phyloP scores from a whole-genome alignment of 2,797 vertebrate species.

The Merluccius polli region DNA sequence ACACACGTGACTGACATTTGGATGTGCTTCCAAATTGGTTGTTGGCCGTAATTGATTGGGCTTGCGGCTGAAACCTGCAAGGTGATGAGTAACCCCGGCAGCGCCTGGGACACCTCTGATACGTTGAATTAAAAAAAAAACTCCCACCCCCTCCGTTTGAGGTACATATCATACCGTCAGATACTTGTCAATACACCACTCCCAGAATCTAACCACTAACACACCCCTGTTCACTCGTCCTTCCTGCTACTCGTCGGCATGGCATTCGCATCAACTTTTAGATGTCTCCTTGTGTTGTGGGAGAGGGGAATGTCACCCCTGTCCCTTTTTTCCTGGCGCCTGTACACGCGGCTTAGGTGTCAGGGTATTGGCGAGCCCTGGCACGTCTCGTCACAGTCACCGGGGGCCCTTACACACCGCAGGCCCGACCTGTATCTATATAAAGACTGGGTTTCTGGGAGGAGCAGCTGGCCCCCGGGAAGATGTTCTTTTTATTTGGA shows the following conservation, averaged over 20 bases:
- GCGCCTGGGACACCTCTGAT: too few relatives aligned
- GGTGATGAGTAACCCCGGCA: too few relatives aligned
- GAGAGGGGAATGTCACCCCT: neutral
- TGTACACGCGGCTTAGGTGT: neutral
- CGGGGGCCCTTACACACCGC: constrained; percentile 16
- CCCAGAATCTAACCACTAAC: too few relatives aligned
- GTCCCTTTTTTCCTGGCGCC: neutral
- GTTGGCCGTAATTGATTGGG: too few relatives aligned
- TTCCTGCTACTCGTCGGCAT: neutral
- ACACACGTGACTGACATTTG: too few relatives aligned
- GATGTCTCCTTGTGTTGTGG: neutral
- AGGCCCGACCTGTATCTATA: constrained; percentile 46
- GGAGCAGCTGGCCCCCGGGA: constrained; percentile 59
- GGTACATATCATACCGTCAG: too few relatives aligned
- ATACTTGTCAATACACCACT: too few relatives aligned
- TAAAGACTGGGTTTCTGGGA: constrained; percentile 61
- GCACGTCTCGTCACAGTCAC: constrained; percentile 24
- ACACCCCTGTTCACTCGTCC: too few relatives aligned
- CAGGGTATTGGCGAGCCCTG: constrained; percentile 25
- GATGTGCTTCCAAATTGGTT: too few relatives aligned
- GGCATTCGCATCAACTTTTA: neutral
- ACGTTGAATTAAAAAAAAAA: too few relatives aligned
- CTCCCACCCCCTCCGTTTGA: too few relatives aligned
- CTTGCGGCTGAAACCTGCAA: too few relatives aligned
- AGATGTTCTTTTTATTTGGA: constrained; percentile 32